A percentile compares a stretch with the other conserved stretches of the same genome.
phyloP scores from a whole-genome alignment of 2,797 vertebrate genomes.

The Gymnothorax reevesii region DNA sequence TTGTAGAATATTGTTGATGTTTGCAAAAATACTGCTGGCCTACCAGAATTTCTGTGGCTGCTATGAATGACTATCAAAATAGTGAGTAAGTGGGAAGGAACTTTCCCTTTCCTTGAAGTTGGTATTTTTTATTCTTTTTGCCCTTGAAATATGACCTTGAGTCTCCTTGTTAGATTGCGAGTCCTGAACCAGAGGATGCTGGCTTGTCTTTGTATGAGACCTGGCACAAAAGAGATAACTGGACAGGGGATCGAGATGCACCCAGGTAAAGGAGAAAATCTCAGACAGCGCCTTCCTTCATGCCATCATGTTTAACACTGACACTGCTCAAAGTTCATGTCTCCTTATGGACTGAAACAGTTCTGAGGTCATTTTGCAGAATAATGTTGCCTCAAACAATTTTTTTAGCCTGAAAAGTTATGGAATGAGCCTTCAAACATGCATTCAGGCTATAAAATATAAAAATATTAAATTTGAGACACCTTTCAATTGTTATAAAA shows the following conservation, averaged over 20 bases:
- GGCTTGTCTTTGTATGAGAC: conserved; percentile 87
- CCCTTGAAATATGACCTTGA: not conserved
- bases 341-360: too few relatives aligned
- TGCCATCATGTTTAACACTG: not conserved
- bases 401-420: too few relatives aligned
- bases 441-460: too few relatives aligned
- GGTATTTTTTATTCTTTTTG: not conserved
- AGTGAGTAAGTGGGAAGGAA: not conserved
- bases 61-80: not conserved
- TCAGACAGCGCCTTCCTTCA: not conserved
- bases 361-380: too few relatives aligned
- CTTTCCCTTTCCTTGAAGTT: not conserved
- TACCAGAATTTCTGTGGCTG: not conserved
- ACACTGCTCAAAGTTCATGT: too few relatives aligned
- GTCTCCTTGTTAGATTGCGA: conserved; percentile 72
- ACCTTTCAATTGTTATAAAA: too few relatives aligned
- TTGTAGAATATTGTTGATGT: not conserved
- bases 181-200: conserved; percentile 88
- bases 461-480: too few relatives aligned
- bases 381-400: too few relatives aligned
- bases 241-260: conserved; percentile 72
- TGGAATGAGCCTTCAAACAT: too few relatives aligned
- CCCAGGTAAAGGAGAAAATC: conserved; percentile 72
- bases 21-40: not conserved
- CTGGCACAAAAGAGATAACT: conserved; percentile 89